These are phyloP conservation scores for Mormoops blainvillei DNA, from an alignment of 2,113 vertebrate genomes.

Conservation along the genomic window DNA sequence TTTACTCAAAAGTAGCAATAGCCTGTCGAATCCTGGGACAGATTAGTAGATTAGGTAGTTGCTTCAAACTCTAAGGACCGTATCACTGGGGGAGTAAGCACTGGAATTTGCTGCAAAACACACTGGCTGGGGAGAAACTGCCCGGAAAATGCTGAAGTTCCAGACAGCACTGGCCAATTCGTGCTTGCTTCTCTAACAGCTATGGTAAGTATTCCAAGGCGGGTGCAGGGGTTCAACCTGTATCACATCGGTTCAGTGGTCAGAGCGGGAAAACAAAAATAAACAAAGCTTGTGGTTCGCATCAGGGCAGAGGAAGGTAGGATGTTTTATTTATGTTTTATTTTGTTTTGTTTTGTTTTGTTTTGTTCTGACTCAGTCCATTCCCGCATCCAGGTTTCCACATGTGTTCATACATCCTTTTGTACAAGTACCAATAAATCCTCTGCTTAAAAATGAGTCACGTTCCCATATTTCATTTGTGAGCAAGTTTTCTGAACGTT, in stretches of 20 bases:
- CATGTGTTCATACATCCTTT: background rate
- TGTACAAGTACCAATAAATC: background rate
- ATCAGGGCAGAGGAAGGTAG: rapidly evolving
- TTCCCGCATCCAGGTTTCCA: background rate
- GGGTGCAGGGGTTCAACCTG: background rate
- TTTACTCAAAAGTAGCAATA: background rate
- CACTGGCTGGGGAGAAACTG: background rate
- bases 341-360: background rate
- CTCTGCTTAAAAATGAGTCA: background rate
- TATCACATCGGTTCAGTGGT: background rate
- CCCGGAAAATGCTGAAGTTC: background rate
- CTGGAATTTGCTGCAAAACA: background rate
- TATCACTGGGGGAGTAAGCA: background rate
- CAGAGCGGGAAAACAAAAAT: background rate
- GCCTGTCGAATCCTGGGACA: background rate
- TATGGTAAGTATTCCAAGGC: background rate
- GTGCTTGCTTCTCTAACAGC: background rate
- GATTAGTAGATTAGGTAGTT: background rate
- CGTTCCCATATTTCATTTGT: background rate
- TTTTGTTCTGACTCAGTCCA: background rate
- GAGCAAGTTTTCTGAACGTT: background rate
- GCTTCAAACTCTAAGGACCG: background rate
- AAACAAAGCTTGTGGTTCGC: background rate
- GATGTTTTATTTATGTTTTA: background rate
- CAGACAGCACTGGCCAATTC: background rate